Evolutionary conservation across 2,113 vertebrate species (phyloP), one percentile per base, ranked within the genome.

Genomic region (Catagonus wagneri): DNA sequence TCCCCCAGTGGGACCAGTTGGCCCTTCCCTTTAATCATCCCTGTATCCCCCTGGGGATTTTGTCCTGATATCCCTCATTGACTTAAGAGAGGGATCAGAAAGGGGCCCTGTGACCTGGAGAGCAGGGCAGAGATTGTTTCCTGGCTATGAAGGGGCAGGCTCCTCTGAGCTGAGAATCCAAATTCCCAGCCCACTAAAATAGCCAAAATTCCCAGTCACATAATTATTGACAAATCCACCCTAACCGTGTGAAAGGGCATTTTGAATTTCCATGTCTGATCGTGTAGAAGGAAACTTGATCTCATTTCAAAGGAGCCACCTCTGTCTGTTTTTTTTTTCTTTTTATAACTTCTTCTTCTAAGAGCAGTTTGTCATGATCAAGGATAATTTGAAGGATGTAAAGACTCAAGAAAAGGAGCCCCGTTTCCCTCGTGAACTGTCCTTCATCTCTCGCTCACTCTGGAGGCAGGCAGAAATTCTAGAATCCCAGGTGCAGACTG

Each of bases 371-470:
- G 72, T 63, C 61, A 50, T 0, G 23, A 71, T 66, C 34, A 83
- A 95, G 83, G 83, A 32, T 17, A n/a, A 9, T 89, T 54, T 83
- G 95, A 86, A 89, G 86, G 65, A 88, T 1, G 13, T 3, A 87
- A 12, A 88, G 44, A 84, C 29, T 71, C 78, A 63, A 32, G 83
- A 68, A 78, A 66, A 44, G 20, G 36, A 17, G 22, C 29, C 20
- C 16, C 3, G 13, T 34, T 11, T 20, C 17, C 19, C 8, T 5
- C 68, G 27, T 56, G 66, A 44, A 22, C 52, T 16, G 44, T 56
- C 60, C 22, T 60, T 60, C 39, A 25, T 20, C 32, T 52, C 13
- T 20, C 69, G 7, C 3, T 74, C 7, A 44, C 78, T 44, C 39
- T 36, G 56, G 68, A 86, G 63, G 58, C 44, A 54, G 87, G 32